Percentiles rank a stretch among this genome's conserved stretches.
Evolutionary conservation across 2,113 vertebrate genomes (phyloP).

Genomic region (Eretmochelys imbricata): DNA sequence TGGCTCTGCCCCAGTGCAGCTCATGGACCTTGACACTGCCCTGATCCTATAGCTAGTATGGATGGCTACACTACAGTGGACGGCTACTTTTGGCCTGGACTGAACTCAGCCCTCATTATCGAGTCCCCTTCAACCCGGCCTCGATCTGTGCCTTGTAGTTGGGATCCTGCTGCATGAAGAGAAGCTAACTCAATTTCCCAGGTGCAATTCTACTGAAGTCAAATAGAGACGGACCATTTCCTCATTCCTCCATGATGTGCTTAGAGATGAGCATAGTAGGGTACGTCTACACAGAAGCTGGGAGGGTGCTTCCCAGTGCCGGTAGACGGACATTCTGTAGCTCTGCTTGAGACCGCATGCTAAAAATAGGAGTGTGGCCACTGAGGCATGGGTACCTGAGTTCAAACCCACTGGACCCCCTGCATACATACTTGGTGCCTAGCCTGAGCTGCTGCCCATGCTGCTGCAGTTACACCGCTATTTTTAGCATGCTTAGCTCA

Average conservation of each 20-base stretch:
- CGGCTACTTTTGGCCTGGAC: neutral
- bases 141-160: neutral
- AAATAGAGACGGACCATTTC: neutral
- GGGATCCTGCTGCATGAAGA: neutral
- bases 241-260: neutral
- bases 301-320: neutral
- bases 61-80: too few species aligned
- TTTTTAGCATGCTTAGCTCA: neutral
- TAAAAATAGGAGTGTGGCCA: neutral
- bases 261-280: neutral
- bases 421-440: neutral
- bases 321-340: neutral
- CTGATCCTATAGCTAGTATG: neutral
- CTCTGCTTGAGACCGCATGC: neutral
- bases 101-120: neutral
- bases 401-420: neutral
- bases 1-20: neutral
- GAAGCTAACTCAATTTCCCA: neutral
- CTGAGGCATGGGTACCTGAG: neutral
- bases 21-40: neutral
- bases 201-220: neutral
- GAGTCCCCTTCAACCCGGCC: neutral
- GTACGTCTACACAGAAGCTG: neutral
- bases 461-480: neutral
- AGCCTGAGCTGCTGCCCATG: neutral